These are phyloP conservation scores for Siniperca knerii DNA, from an alignment of 2,113 vertebrate species.

Conservation along the genomic window DNA sequence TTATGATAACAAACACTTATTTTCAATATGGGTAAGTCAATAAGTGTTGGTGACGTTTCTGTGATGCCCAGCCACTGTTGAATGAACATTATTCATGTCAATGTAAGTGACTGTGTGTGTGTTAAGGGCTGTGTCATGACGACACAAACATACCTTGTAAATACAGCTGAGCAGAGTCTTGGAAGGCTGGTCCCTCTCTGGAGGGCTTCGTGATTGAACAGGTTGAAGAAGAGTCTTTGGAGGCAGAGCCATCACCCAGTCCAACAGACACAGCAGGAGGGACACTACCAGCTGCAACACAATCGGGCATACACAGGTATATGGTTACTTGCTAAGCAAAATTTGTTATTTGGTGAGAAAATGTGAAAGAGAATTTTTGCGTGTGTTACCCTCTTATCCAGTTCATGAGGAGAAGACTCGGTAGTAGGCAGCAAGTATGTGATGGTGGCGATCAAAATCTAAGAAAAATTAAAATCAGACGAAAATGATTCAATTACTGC, in stretches of 20 bases:
- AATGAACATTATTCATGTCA: background rate
- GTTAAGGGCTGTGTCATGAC: background rate
- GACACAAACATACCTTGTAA: conserved; percentile 89
- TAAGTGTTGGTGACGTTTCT: background rate
- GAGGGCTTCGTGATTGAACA: conserved; percentile 85
- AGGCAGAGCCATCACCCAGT: conserved; percentile 98
- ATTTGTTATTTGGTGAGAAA: fast-evolving
- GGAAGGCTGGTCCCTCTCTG: conserved; percentile 90
- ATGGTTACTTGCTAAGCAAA: background rate
- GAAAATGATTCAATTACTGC: conserved; percentile 2
- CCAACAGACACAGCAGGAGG: conserved; percentile 95
- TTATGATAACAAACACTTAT: background rate
- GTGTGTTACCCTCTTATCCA: conserved; percentile 93
- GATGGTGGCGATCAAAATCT: conserved; percentile 98
- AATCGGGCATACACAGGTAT: background rate
- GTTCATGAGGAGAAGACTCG: conserved; percentile 95
- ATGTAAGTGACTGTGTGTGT: background rate
- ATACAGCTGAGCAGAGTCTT: conserved; percentile 96
- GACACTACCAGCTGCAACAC: conserved; percentile 93
- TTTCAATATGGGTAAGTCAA: background rate
- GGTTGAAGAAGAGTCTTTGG: conserved; percentile 93
- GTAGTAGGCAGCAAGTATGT: conserved; percentile 94
- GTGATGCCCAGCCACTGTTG: background rate
- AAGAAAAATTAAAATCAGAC: conserved; percentile 21
- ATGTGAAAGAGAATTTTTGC: background rate